Base-by-base conservation (phyloP, 1,140 invertebrate species). In the Drosophila suzukii region DNA sequence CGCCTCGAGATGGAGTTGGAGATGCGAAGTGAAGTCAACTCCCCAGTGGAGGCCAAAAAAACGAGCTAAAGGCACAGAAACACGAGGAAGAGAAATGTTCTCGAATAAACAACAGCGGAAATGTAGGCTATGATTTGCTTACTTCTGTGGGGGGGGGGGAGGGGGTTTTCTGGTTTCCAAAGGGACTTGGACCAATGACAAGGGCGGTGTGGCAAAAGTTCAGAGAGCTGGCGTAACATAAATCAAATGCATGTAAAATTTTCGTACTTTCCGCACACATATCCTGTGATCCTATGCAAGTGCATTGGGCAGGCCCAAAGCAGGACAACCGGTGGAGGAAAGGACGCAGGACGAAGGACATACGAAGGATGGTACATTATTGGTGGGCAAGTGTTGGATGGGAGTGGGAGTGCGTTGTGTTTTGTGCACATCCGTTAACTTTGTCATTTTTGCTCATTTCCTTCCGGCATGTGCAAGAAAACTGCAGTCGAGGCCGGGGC, bases 371-470 rank as follows among this genome's bases (percentile, higher is more conserved):
- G 15, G 44, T 8, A 10, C 54, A 13, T 47, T 60, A 62, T 62
- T 43, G 60, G 65, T 72, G 36, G 41, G 62, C 59, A 7, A 7
- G 20, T 20, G 43, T 3, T 1, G 10, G 4, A 11, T 62, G 49
- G 55, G 30, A 59, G 63, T 41, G 44, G 47, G 50, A 67, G 83
- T 88, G 84, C 76, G 60, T 79, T 81, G 81, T 89, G 85, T 90
- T 90, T 90, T 89, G 85, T 84, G 81, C 85, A 89, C 84, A 90
- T 89, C 84, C 84, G 85, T 90, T 89, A 89, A 90, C 84, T 89
- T 89, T 89, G 84, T 89, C 84, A 89, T 89, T 89, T 86, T 90
- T 89, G 84, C 84, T 89, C 85, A 90, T 89, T 89, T 89, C 84
- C 84, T 89, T 89, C 84, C 84, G 84, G 81, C 82, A 66, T 66